A percentile compares a stretch with the other conserved stretches of the same genome.
Conservation (phyloP, 92 coral and sea anemone genomes). For the Zoanthus gigantus region DNA sequence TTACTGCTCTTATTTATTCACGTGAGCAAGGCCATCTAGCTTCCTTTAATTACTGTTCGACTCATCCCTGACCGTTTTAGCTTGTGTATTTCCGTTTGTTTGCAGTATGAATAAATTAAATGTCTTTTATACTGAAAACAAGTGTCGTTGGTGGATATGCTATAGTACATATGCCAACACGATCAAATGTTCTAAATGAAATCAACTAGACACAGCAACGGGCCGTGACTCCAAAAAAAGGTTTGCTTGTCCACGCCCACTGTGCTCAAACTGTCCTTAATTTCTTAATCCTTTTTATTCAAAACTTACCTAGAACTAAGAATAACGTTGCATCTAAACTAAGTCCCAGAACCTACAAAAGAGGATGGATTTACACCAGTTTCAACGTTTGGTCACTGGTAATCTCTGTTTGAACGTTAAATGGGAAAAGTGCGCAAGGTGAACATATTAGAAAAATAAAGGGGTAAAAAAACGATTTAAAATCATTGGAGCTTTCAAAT, state of each 20-base stretch:
- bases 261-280: neutral
- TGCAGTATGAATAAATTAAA: constrained; percentile 31
- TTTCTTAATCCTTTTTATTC: neutral
- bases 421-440: neutral
- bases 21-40: neutral
- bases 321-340: neutral
- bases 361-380: neutral
- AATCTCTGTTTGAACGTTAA: neutral
- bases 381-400: neutral
- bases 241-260: constrained; percentile 14
- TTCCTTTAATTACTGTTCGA: neutral
- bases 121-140: constrained; percentile 47
- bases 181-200: constrained; percentile 15
- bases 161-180: constrained; percentile 10
- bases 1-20: neutral
- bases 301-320: neutral
- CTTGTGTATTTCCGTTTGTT: constrained; percentile 21
- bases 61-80: neutral
- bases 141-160: constrained; percentile 74
- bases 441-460: neutral
- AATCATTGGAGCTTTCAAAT: constrained; percentile 6
- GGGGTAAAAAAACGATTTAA: neutral
- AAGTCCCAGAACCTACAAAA: neutral
- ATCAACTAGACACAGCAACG: constrained; percentile 22
- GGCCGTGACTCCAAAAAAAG: neutral